phyloP scores from a whole-genome alignment of 1,140 invertebrate species.

The Epicauta chinensis region DNA sequence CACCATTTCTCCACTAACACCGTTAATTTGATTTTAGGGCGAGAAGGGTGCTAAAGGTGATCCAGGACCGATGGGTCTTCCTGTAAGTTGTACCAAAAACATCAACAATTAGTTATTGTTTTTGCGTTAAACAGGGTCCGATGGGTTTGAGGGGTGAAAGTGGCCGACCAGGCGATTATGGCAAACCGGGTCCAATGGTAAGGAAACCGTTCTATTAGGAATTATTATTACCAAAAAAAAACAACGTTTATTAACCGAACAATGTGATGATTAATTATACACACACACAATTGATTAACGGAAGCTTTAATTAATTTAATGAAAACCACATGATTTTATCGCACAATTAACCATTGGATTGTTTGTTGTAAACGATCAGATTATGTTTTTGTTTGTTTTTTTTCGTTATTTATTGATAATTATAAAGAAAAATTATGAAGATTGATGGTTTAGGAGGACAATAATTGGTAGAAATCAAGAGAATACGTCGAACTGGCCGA shows the following conservation, averaged over 20 bases:
- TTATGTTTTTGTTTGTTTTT: slow-evolving; percentile 2
- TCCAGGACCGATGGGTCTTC: slow-evolving; percentile 89
- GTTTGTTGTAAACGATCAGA: slow-evolving; percentile 17
- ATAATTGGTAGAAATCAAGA: slow-evolving; percentile 26
- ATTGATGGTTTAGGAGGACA: slow-evolving; percentile 34
- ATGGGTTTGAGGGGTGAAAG: slow-evolving; percentile 81
- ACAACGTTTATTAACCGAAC: slow-evolving; percentile 33
- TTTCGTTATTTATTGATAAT: slow-evolving; percentile 10
- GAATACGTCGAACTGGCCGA: too few species aligned
- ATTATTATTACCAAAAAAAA: slow-evolving; percentile 17
- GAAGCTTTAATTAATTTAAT: neutral
- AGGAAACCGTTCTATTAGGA: slow-evolving; percentile 46
- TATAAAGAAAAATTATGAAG: slow-evolving; percentile 11
- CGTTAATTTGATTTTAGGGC: slow-evolving; percentile 56
- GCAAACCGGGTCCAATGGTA: slow-evolving; percentile 73
- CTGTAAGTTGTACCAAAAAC: slow-evolving; percentile 59
- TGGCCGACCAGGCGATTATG: slow-evolving; percentile 65
- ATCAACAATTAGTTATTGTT: neutral
- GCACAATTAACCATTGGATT: slow-evolving; percentile 25
- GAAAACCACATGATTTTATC: neutral
- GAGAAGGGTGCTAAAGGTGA: slow-evolving; percentile 85
- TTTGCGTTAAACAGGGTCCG: slow-evolving; percentile 58
- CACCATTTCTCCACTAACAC: neutral
- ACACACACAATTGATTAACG: slow-evolving; percentile 4
- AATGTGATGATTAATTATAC: slow-evolving; percentile 38